Percentiles rank a stretch among this genome's conserved stretches.
Conservation (phyloP, 2,113 vertebrate genomes). For the rabbit (Oryctolagus cuniculus) region DNA sequence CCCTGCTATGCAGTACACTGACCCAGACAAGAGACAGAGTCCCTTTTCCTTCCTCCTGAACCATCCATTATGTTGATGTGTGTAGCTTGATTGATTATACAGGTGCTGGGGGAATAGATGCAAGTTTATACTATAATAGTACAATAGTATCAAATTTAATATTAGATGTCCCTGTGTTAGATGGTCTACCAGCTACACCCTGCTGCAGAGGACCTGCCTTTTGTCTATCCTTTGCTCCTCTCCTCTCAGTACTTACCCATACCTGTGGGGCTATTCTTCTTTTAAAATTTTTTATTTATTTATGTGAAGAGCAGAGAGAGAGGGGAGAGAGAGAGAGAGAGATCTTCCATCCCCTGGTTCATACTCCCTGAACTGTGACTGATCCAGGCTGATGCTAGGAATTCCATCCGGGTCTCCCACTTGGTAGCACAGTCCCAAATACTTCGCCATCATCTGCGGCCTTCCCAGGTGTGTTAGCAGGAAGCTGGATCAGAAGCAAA, state of each 20-base stretch:
- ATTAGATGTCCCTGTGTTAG: not conserved
- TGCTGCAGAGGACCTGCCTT: not conserved
- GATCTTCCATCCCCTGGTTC: too few relatives aligned
- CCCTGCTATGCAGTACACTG: too few relatives aligned
- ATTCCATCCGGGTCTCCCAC: too few relatives aligned
- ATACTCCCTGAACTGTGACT: too few relatives aligned
- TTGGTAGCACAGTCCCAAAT: too few relatives aligned
- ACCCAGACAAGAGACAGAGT: not conserved
- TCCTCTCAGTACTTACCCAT: not conserved
- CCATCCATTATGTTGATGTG: not conserved
- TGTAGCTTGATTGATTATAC: not conserved
- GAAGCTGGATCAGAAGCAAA: too few relatives aligned
- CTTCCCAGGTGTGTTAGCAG: too few relatives aligned
- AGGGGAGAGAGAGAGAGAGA: too few relatives aligned
- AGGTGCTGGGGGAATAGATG: not conserved
- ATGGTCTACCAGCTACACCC: not conserved
- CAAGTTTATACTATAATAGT: not conserved
- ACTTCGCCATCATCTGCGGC: too few relatives aligned
- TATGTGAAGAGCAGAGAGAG: too few relatives aligned
- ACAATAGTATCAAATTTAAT: not conserved
- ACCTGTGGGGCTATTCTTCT: not conserved
- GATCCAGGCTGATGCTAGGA: too few relatives aligned
- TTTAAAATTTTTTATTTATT: too few relatives aligned
- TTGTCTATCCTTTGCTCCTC: not conserved
- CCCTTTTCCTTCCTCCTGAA: not conserved